Evolutionary conservation across 2,888 invertebrate genomes (phyloP).

Genomic region (Idaea dimidiata): DNA sequence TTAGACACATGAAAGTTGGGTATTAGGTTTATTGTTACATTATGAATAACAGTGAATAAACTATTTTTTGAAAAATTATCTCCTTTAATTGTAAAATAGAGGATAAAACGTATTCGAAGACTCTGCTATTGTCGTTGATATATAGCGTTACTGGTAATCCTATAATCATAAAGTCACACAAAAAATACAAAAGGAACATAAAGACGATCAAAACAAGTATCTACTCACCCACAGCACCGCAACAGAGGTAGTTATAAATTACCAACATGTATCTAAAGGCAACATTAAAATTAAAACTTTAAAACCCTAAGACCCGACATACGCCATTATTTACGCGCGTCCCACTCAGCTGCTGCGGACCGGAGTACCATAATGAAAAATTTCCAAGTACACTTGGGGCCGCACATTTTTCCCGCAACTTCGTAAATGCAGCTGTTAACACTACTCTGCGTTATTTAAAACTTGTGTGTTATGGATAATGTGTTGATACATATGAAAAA

Average conservation of each 20-base stretch:
- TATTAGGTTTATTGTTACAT: no score
- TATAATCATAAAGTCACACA: no score
- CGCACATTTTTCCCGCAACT: conserved; percentile 12
- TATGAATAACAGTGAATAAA: no score
- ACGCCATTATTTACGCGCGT: background rate
- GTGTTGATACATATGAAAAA: background rate
- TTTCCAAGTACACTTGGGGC: conserved; percentile 11
- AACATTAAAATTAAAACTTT: background rate
- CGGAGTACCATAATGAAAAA: conserved; percentile 22
- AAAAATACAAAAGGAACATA: background rate
- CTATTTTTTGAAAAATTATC: no score
- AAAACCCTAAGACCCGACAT: background rate
- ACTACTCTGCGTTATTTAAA: background rate
- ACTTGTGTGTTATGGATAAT: background rate
- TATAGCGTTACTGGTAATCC: no score
- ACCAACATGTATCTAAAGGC: background rate
- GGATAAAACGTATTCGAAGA: no score
- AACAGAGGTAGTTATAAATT: background rate
- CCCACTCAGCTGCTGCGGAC: background rate
- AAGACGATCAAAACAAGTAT: background rate
- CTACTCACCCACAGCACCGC: background rate
- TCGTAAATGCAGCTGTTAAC: background rate
- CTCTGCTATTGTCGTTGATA: no score
- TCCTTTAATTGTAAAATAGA: no score
- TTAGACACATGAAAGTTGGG: no score